These are phyloP conservation scores for Cynopterus sphinx DNA, from an alignment of 2,797 vertebrate species.

Conservation along the genomic window DNA sequence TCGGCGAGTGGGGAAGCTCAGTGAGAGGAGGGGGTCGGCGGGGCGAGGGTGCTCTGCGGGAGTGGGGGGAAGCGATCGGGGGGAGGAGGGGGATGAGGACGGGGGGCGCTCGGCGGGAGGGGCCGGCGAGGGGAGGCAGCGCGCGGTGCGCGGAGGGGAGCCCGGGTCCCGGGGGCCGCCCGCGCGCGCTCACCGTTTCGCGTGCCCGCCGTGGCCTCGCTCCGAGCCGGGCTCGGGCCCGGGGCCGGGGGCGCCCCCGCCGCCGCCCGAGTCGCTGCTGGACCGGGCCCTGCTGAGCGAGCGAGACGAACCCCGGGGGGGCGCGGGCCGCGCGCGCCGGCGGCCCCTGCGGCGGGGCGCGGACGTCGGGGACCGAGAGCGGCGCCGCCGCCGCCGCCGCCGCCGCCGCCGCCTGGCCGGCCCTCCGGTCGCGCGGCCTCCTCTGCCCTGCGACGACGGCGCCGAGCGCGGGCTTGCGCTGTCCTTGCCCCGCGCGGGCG, in stretches of 20 bases:
- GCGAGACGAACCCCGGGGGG: constrained; percentile 84
- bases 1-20: background rate
- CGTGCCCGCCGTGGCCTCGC: constrained; percentile 87
- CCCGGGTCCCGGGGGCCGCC: background rate
- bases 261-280: constrained; percentile 92
- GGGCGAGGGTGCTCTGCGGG: no score
- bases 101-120: background rate
- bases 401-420: constrained; percentile 74
- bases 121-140: background rate
- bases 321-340: constrained; percentile 82
- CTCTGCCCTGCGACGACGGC: constrained; percentile 83
- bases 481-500: constrained; percentile 83
- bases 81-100: no score
- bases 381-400: constrained; percentile 67
- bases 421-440: constrained; percentile 83
- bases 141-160: background rate
- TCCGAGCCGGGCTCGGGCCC: constrained; percentile 81
- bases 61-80: background rate
- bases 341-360: constrained; percentile 86
- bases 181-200: constrained; percentile 89
- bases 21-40: no score
- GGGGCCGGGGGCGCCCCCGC: constrained; percentile 83
- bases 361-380: constrained; percentile 84
- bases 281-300: constrained; percentile 88
- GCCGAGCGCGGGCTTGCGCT: constrained; percentile 87